Conservation (phyloP, 2,113 vertebrate genomes). For the Nycticryphes semicollaris region DNA sequence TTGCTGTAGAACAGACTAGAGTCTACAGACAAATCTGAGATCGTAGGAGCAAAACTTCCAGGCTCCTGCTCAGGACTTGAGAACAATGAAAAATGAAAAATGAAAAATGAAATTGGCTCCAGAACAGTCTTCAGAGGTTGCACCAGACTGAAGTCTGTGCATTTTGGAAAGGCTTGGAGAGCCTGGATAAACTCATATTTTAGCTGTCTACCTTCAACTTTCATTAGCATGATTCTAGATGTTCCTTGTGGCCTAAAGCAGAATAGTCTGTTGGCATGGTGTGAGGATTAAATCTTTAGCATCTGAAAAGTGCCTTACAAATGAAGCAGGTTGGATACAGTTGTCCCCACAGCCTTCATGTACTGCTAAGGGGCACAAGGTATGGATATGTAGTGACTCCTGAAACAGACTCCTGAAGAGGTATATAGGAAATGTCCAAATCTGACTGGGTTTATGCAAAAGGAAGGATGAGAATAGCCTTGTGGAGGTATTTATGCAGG, state of each 20-base stretch:
- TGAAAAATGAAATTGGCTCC: not conserved
- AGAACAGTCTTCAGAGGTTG: not conserved
- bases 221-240: not conserved
- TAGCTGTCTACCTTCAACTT: accelerated
- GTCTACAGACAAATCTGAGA: not conserved
- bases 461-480: not conserved
- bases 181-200: not conserved
- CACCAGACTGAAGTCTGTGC: not conserved
- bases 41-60: not conserved
- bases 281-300: not conserved
- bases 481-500: not conserved
- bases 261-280: not conserved
- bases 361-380: not conserved
- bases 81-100: not conserved
- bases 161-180: not conserved
- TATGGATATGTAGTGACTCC: not conserved
- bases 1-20: not conserved
- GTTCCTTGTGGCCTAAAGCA: not conserved
- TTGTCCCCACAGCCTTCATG: not conserved
- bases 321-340: not conserved
- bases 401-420: not conserved
- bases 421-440: not conserved
- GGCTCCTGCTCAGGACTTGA: not conserved
- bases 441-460: not conserved
- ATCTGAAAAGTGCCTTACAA: not conserved